Base-by-base conservation (phyloP, 2,797 vertebrate species). In the Enteromius mattozi region DNA sequence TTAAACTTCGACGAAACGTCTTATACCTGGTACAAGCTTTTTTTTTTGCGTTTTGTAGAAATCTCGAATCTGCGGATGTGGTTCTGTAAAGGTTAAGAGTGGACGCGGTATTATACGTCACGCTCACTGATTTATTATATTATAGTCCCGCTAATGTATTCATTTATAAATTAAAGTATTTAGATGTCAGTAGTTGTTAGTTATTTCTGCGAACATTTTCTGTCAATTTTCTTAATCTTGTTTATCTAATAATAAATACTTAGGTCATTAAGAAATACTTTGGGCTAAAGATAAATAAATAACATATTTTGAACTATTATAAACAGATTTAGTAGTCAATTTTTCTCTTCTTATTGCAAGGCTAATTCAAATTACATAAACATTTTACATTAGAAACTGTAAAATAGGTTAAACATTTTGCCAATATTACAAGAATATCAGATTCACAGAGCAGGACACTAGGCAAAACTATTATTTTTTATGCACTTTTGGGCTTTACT, bases 61-160 rank as follows among this genome's bases (percentile, higher is more conserved):
- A 80, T 6, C 17, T 75, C 78, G 83, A 85, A 85, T 80, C 78
- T 68, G 59, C 70, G 65, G 45, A 66, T 30, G 2, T 1, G 2
- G n/a, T 37, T 19, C 2, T 30, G 14, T 8, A 17, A 8, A 33
- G 61, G 6, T 12, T 37, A 12, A 47, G 37, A 37, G 9, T 68
- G 35, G 12, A 56, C 3, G 49, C 10, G 10, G 6, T 12, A n/a
- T 8, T 13, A 14, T 13, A 35, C 47, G 5, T 75, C 47, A 51
- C 27, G 6, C 16, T 27, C 42, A 45, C 42, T 12, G 42, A 42
- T 12, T 9, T 42, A 40, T 40, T 40, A 1, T 40, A 42, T 42
- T 42, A 42, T 42, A 42, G 42, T 45, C 42, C 2, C 40, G 40
- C 8, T 27, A 27, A 27, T 63, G 24, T 27, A 14, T 30, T 14